These are phyloP conservation scores for Chorisops tibialis DNA, from an alignment of 2,888 invertebrate species.

Conservation along the genomic window DNA sequence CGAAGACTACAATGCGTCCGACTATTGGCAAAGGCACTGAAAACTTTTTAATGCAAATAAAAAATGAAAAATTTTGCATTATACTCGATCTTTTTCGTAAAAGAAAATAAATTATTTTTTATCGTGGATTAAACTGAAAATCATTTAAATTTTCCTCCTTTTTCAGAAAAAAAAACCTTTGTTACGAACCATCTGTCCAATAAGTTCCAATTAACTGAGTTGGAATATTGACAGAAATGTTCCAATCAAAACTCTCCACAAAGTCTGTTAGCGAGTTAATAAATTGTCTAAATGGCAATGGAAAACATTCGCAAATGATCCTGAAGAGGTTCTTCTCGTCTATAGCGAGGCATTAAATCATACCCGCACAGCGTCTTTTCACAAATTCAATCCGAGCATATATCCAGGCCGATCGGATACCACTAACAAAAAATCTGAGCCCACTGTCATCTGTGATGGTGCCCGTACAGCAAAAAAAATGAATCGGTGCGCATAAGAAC, in stretches of 20 bases:
- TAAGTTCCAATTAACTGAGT: slow-evolving; percentile 21
- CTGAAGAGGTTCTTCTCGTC: slow-evolving; percentile 2
- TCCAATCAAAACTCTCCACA: slow-evolving; percentile 10
- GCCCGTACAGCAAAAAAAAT: not conserved
- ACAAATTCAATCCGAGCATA: not conserved
- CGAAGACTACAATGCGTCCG: no score
- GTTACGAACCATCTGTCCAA: slow-evolving; percentile 7
- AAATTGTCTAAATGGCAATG: slow-evolving; percentile 23
- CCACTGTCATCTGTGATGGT: slow-evolving; percentile 3
- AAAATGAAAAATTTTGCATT: no score
- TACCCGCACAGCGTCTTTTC: slow-evolving; percentile 11
- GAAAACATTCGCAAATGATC: slow-evolving; percentile 22
- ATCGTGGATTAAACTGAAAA: not conserved
- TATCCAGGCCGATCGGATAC: not conserved
- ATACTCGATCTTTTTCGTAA: no score
- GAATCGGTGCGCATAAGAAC: slow-evolving; percentile 9
- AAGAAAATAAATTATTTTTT: no score
- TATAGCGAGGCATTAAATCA: slow-evolving; percentile 14
- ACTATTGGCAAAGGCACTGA: no score
- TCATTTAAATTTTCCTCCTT: not conserved
- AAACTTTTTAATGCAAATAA: no score
- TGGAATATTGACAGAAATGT: slow-evolving; percentile 17
- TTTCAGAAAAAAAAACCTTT: not conserved
- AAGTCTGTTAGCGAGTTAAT: slow-evolving; percentile 20
- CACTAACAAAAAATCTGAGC: not conserved